Conservation (phyloP, 2,113 vertebrate species). For the Bolborhynchus lineola region DNA sequence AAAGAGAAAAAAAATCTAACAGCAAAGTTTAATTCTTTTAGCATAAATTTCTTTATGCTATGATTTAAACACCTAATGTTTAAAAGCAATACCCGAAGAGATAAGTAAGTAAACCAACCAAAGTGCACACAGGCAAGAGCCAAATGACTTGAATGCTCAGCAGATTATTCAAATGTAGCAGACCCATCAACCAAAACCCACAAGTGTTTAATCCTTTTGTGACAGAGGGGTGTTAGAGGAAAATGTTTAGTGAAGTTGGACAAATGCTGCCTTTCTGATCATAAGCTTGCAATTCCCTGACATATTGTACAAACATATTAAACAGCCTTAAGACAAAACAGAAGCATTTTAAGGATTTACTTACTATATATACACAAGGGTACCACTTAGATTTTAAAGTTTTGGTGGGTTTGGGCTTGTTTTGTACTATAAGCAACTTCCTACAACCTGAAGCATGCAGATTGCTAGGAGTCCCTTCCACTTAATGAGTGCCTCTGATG, state of each 20-base stretch:
- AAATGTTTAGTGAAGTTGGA: not conserved
- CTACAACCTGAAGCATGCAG: not conserved
- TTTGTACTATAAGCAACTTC: not conserved
- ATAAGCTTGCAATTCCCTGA: not conserved
- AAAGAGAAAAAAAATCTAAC: not conserved
- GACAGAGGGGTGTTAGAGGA: not conserved
- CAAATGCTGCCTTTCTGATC: not conserved
- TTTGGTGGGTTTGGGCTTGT: not conserved
- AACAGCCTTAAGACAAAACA: not conserved
- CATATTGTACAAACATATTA: not conserved
- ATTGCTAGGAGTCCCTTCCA: not conserved
- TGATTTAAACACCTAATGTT: not conserved
- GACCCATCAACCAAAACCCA: not conserved
- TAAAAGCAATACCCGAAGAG: not conserved
- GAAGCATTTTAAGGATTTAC: not conserved
- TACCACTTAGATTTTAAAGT: not conserved
- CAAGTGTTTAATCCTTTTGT: not conserved
- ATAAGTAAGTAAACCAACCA: not conserved
- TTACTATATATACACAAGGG: not conserved
- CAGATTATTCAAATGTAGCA: not conserved
- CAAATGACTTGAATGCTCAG: not conserved
- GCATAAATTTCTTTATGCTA: not conserved
- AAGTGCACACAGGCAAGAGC: not conserved
- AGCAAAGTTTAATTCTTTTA: not conserved
- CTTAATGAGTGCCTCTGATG: accelerated